Base-by-base conservation (phyloP, 2,113 vertebrate genomes). In the Datnioides undecimradiatus region DNA sequence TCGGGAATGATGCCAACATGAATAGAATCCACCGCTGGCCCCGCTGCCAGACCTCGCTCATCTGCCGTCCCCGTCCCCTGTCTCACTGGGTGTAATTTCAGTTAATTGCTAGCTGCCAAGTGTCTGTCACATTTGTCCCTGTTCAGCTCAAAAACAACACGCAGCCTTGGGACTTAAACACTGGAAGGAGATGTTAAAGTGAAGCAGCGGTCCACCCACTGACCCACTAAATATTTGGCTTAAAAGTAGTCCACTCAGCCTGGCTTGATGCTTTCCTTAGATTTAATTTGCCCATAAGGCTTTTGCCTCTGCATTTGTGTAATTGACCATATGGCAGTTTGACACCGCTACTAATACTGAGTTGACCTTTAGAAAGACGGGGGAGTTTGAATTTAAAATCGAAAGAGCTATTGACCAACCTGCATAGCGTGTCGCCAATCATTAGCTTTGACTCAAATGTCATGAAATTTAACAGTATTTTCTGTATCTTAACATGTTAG, bases 301-400 rank as follows among this genome's bases (percentile, higher is more conserved):
- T 52, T 62, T 54, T 75, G 34, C 19, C 12, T 77, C 23, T 51
- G 49, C 38, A 55, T 58, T 78, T 70, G 33, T 64, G 57, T 40
- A 43, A 48, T 76, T 65, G 52, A 64, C 54, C 55, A 46, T 19
- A 65, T 79, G 60, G 48, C 66, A 55, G 25, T 16, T 13, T 72
- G 69, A 76, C 12, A 51, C 14, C 40, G 54, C 73, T 51, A 11
- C 59, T 58, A 55, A 78, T 77, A 68, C 58, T n/a, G 41, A 73
- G 48, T 6, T 82, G 76, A 88, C 89, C 77, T 92, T 91, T 73
- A 68, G 14, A 33, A 3, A 73, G 66, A 83, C 52, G 49, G 23
- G 13, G 34, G 23, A 45, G 45, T 68, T 78, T 66, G 51, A 75
- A 85, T 60, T 67, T 27, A 67, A 62, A 83, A 80, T 66, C 17